Conservation (phyloP, 2,888 invertebrate species). For the Allolobophora icterica region DNA sequence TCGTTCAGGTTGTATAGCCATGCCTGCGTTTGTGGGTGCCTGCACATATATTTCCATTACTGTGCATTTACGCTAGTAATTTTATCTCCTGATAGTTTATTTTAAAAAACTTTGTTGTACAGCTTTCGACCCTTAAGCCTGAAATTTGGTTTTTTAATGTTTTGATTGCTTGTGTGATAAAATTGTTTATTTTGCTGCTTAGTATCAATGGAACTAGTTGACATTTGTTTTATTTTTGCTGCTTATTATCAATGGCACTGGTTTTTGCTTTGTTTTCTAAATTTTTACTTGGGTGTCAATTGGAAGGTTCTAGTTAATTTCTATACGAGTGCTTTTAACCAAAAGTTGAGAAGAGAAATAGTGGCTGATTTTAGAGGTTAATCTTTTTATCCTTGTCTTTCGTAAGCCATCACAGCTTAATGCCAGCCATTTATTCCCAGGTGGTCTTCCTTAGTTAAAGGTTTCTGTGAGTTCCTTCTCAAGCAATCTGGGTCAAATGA, state of each 20-base stretch:
- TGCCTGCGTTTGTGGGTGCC: neutral
- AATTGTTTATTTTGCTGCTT: conserved; percentile 2
- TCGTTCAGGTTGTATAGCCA: neutral
- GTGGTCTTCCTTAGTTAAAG: neutral
- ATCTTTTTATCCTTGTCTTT: neutral
- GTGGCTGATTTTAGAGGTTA: neutral
- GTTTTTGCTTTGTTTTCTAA: neutral
- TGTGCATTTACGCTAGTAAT: neutral
- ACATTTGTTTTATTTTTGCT: too few relatives aligned
- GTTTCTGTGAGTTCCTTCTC: neutral
- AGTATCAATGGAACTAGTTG: neutral
- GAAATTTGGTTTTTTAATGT: neutral
- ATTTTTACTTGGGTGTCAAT: neutral
- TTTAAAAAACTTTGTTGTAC: neutral
- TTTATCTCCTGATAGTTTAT: neutral
- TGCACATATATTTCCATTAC: neutral
- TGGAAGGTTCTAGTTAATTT: neutral
- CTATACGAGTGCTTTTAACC: neutral
- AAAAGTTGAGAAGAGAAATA: neutral
- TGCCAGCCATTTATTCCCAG: neutral
- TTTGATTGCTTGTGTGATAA: conserved; percentile 17
- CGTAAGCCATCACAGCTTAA: too few relatives aligned
- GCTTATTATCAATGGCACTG: neutral
- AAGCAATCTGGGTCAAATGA: neutral
- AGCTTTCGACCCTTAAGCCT: conserved; percentile 1